A percentile compares a stretch with the other conserved stretches of the same genome.
Conservation (phyloP, 2,797 vertebrate genomes). For the Brachyrhaphis roseni region DNA sequence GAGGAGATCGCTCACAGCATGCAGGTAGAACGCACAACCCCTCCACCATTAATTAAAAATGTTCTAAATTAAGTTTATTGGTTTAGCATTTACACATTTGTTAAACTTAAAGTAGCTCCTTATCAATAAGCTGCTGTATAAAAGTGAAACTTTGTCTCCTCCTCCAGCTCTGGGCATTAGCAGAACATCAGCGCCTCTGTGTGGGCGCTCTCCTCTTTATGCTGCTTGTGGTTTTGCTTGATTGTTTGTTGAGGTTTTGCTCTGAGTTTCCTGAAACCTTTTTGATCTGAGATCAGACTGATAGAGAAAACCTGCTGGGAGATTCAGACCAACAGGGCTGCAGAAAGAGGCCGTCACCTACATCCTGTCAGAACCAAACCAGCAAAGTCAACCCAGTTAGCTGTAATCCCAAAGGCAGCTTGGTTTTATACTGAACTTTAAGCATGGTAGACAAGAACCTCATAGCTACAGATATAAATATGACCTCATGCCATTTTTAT, state of each 20-base stretch:
- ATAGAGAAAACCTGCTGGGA: background rate
- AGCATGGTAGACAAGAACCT: too few relatives aligned
- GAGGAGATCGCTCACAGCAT: constrained; percentile 96
- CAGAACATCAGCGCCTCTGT: background rate
- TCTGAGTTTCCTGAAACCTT: constrained; percentile 1
- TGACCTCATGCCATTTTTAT: too few relatives aligned
- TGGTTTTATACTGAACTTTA: too few relatives aligned
- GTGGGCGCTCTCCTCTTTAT: background rate
- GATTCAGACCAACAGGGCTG: background rate
- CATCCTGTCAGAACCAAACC: background rate
- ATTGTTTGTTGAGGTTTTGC: constrained; percentile 1
- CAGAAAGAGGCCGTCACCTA: background rate
- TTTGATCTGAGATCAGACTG: background rate
- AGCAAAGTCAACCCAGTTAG: background rate
- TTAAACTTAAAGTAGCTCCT: too few relatives aligned
- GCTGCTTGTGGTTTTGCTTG: background rate
- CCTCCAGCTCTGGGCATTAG: background rate
- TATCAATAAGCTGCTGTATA: too few relatives aligned
- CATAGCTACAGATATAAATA: too few relatives aligned
- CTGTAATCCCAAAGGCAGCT: background rate
- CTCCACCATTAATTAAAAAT: background rate
- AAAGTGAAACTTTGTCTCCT: background rate
- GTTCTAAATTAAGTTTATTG: background rate
- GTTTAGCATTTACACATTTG: background rate
- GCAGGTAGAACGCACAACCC: constrained; percentile 84